Base-by-base conservation (phyloP, 2,888 invertebrate genomes). In the Pecten maximus region DNA sequence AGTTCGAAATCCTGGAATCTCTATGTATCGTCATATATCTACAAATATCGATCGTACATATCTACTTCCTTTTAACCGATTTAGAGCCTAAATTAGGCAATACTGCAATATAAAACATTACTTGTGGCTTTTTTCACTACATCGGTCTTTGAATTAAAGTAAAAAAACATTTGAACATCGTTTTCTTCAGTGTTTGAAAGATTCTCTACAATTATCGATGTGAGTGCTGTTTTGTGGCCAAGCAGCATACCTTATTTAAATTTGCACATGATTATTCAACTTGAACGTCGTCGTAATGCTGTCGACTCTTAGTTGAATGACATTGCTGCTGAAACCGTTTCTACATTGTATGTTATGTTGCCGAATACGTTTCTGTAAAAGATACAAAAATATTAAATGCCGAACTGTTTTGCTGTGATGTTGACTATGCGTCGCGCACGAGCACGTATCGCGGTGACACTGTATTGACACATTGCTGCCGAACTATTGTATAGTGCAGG, bases 401-500 rank as follows among this genome's bases (percentile, higher is more conserved):
- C n/a, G 2, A 54, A n/a, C 54, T 54, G 54, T 54, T 54, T 54
- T 8, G 3, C 54, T 23, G 54, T 1, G 2, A n/a, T 23, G 54
- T n/a, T 54, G 54, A 54, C 54, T 23, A 54, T 54, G 54, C 54
- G 19, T 2, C 54, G 8, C 6, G 54, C n/a, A 23, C 54, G 8
- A n/a, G n/a, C 54, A 19, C 23, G 23, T 54, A 54, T 54, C 54
- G 23, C 6, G 54, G 54, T 54, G 54, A 54, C 54, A 54, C 23
- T 54, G 54, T 54, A 54, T 54, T 54, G 54, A 54, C 54, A 54
- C 54, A 54, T 54, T 54, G 54, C 54, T 54, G 54, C 54, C 54
- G 54, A 54, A 54, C 54, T 54, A 23, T 54, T 54, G 54, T 54
- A 54, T 54, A 54, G n/a, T 54, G 54, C 54, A 54, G 54, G 54